These are phyloP conservation scores for Abrostola tripartita DNA, from an alignment of 2,888 invertebrate species.

Conservation along the genomic window DNA sequence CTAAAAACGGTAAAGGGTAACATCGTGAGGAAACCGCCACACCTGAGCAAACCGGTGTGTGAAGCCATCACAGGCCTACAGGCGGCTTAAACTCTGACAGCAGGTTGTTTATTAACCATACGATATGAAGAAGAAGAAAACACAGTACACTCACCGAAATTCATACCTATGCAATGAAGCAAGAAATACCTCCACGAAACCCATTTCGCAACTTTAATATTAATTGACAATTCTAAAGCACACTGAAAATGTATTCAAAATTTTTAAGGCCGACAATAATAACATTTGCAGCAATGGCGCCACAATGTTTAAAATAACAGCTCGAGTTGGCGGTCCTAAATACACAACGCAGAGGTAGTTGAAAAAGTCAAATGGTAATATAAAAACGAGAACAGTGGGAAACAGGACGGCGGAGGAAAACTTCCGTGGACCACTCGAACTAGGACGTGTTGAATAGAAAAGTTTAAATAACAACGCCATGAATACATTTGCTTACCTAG, in stretches of 20 bases:
- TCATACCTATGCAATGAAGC: too few species aligned
- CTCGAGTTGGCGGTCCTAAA: slow-evolving; percentile 10
- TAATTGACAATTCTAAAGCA: too few species aligned
- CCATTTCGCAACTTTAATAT: too few species aligned
- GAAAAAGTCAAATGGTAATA: slow-evolving; percentile 32
- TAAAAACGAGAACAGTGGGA: slow-evolving; percentile 8
- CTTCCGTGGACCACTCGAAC: slow-evolving; percentile 6
- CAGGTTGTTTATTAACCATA: too few species aligned
- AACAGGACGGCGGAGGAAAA: slow-evolving; percentile 10
- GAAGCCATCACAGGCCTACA: too few species aligned
- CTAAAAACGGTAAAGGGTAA: too few species aligned
- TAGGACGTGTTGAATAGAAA: slow-evolving; percentile 3
- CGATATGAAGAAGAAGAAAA: too few species aligned
- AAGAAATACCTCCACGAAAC: too few species aligned
- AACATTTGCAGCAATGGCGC: slow-evolving; percentile 16
- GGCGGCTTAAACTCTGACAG: too few species aligned
- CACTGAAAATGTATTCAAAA: slow-evolving; percentile 1
- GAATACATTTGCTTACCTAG: not conserved
- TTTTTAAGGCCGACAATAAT: slow-evolving; percentile 14
- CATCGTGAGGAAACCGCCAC: too few species aligned
- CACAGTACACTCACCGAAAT: too few species aligned
- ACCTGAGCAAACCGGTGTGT: too few species aligned
- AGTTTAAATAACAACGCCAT: slow-evolving; percentile 13
- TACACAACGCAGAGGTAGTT: slow-evolving; percentile 26
- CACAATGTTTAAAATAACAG: slow-evolving; percentile 30